Evolutionary conservation across 1,140 invertebrate genomes (phyloP), one percentile per base, ranked within the genome.

Genomic region (Drosophila orosa): DNA sequence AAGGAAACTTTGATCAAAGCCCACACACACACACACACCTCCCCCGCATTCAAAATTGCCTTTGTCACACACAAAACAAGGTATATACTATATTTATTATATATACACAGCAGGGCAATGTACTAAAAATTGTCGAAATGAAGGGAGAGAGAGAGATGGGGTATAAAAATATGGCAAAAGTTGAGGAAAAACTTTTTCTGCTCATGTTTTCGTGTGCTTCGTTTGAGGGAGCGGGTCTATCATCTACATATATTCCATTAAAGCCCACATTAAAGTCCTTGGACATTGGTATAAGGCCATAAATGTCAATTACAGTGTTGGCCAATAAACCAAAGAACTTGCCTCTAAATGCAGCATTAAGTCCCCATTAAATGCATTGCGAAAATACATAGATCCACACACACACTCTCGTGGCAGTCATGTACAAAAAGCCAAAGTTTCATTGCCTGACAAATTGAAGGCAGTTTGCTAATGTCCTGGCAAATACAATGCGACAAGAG

Each of bases 1-100:
- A 13, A 13, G 9, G 25, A 72, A 84, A 80, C 71, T 87, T 86
- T 86, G 82, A 86, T 86, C 82, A 87, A 87, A 86, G 82, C 78
- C 59, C 22, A 12, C 3, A n/a, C n/a, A n/a, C n/a, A n/a, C n/a
- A n/a, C n/a, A n/a, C n/a, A n/a, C n/a, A n/a, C n/a, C n/a, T n/a
- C 29, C 17, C 19, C 17, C 5, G 40, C 42, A 52, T 25, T 65
- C 59, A 68, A 86, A 87, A 86, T 87, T 87, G 82, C 83, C 67
- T 76, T 82, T 87, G 82, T 82, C 78, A 68, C 65, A 57, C 56
- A 47, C 44, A 66, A 54, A 61, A 33, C 50, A 52, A 33, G 15
- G 45, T 48, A 12, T 48, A 29, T 48, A 48, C n/a, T 29, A 29
- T 29, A 29, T 29, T 37, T 60, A 60, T 37, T 33, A 33, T 22